A percentile compares a stretch with the other conserved stretches of the same genome.
These are phyloP conservation scores for Strigamia maritima DNA, from an alignment of 2,888 invertebrate genomes.

Conservation along the genomic window DNA sequence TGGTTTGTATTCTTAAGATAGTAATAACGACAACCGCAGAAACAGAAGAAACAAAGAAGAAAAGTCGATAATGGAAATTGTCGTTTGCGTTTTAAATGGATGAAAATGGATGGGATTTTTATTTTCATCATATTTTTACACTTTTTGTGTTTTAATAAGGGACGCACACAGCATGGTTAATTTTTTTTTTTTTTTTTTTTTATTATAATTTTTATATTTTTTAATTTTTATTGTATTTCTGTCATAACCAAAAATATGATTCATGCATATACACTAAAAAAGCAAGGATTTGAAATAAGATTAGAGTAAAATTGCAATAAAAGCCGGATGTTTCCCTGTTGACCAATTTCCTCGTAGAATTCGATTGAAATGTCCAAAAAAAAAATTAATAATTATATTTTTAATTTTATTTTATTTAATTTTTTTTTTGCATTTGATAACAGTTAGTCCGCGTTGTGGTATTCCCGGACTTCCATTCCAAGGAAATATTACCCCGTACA, in stretches of 20 bases:
- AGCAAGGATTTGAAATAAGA: not conserved
- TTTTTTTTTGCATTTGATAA: no score
- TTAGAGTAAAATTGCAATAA: not conserved
- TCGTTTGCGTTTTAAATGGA: not conserved
- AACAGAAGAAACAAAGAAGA: not conserved
- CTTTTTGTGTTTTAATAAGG: not conserved
- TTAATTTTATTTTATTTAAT: not conserved
- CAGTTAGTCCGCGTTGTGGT: not conserved
- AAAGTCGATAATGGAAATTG: not conserved
- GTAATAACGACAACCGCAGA: not conserved
- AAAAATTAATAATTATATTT: not conserved
- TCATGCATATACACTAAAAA: not conserved
- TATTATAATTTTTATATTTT: not conserved
- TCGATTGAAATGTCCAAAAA: not conserved
- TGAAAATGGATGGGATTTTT: constrained; percentile 8
- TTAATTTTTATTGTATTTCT: not conserved
- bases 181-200: not conserved
- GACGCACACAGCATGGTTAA: not conserved
- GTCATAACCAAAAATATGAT: not conserved
- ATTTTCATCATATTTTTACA: not conserved
- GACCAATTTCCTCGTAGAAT: not conserved
- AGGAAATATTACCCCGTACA: constrained; percentile 24
- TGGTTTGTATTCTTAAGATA: not conserved
- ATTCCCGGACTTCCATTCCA: constrained; percentile 3
- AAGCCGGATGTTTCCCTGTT: constrained; percentile 13